Conservation (phyloP, 2,113 vertebrate genomes). For the Eleginops maclovinus region DNA sequence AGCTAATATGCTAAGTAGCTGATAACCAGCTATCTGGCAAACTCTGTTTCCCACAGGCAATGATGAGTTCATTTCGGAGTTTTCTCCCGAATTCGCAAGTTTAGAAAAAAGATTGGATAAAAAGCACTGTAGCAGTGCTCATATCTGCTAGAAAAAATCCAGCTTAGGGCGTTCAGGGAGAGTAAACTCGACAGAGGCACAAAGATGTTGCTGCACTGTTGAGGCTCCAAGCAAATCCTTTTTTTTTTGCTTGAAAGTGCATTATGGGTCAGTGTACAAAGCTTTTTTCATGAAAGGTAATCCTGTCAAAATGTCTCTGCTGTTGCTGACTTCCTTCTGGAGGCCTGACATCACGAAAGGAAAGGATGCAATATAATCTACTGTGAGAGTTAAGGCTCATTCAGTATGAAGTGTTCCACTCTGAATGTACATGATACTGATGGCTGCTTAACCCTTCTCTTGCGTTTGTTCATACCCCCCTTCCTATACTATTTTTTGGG, state of each 20-base stretch:
- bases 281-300: slow-evolving; percentile 58
- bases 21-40: slow-evolving; percentile 50
- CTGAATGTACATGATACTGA: slow-evolving; percentile 20
- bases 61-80: slow-evolving; percentile 46
- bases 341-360: slow-evolving; percentile 34
- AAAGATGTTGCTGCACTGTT: slow-evolving; percentile 38
- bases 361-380: slow-evolving; percentile 32
- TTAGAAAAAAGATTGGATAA: slow-evolving; percentile 6
- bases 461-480: no score
- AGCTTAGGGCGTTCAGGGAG: slow-evolving; percentile 7
- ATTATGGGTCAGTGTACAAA: slow-evolving; percentile 66
- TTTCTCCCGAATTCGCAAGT: slow-evolving; percentile 34
- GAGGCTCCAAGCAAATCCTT: slow-evolving; percentile 42
- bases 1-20: slow-evolving; percentile 27
- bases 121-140: neutral
- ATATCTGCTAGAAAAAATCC: slow-evolving; percentile 13
- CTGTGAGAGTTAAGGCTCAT: slow-evolving; percentile 14
- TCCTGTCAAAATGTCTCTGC: slow-evolving; percentile 54
- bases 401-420: slow-evolving; percentile 40
- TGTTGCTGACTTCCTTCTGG: slow-evolving; percentile 22
- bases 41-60: slow-evolving; percentile 43
- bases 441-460: no score
- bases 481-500: no score
- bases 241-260: slow-evolving; percentile 51
- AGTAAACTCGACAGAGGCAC: slow-evolving; percentile 36